Evolutionary conservation across 2,888 invertebrate genomes (phyloP).

Genomic region (Apotomis capreana): DNA sequence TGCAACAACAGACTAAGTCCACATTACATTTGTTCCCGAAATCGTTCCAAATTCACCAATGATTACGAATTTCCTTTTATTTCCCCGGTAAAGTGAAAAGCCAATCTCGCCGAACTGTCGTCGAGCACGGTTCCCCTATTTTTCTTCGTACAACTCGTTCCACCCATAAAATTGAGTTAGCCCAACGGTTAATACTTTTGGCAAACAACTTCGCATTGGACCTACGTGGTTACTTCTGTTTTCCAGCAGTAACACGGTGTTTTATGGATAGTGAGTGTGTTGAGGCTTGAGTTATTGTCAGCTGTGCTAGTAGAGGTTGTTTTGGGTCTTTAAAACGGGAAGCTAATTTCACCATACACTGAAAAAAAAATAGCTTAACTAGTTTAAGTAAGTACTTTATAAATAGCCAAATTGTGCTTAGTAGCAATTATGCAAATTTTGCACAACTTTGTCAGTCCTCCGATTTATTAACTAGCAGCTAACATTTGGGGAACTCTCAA

Average conservation of each 20-base stretch:
- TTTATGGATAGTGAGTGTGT: slow-evolving; percentile 8
- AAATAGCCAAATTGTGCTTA: too few relatives aligned
- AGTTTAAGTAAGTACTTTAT: too few relatives aligned
- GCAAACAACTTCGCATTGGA: slow-evolving; percentile 59
- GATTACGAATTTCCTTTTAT: slow-evolving; percentile 43
- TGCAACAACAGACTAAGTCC: not conserved
- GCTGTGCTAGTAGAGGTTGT: too few relatives aligned
- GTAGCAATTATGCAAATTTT: too few relatives aligned
- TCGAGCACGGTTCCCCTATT: slow-evolving; percentile 56
- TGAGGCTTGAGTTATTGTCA: not conserved
- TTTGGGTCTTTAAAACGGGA: too few relatives aligned
- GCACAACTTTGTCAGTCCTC: too few relatives aligned
- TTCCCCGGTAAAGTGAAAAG: slow-evolving; percentile 55
- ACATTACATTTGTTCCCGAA: slow-evolving; percentile 30
- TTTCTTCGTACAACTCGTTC: slow-evolving; percentile 57
- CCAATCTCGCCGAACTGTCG: slow-evolving; percentile 55
- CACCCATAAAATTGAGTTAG: slow-evolving; percentile 72
- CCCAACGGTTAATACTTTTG: slow-evolving; percentile 69
- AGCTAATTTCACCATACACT: too few relatives aligned
- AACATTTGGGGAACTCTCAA: too few relatives aligned
- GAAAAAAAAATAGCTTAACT: too few relatives aligned
- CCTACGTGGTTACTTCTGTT: slow-evolving; percentile 32
- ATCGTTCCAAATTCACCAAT: slow-evolving; percentile 43
- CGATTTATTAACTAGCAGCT: too few relatives aligned
- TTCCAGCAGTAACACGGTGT: slow-evolving; percentile 31